Evolutionary conservation across 2,113 vertebrate genomes (phyloP).

Genomic region (Thymallus thymallus): DNA sequence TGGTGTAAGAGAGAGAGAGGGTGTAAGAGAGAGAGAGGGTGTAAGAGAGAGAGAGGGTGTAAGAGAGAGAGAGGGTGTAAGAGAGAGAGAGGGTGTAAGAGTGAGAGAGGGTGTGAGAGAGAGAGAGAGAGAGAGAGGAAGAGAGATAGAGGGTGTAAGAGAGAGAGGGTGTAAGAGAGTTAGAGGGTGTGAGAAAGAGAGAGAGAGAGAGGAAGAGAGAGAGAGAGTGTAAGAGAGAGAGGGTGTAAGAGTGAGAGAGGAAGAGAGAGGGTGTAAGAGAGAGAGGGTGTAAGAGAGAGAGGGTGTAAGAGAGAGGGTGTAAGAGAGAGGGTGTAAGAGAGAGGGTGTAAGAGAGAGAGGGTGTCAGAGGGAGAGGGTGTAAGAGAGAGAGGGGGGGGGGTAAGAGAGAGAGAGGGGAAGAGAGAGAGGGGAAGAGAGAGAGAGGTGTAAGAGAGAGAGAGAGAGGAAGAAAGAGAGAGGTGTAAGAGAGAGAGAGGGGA

Average conservation of each 20-base stretch:
- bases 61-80: background rate
- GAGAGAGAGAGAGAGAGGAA: background rate
- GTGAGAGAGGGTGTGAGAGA: background rate
- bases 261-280: too few relatives aligned
- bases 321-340: too few relatives aligned
- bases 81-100: background rate
- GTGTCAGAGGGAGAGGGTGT: background rate
- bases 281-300: background rate
- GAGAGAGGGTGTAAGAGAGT: too few relatives aligned
- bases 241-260: background rate
- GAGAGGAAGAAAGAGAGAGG: too few relatives aligned
- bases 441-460: background rate
- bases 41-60: background rate
- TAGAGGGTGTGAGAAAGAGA: background rate
- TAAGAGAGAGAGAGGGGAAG: background rate
- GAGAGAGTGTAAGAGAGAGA: background rate
- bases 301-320: too few relatives aligned
- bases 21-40: background rate
- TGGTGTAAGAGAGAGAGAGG: background rate
- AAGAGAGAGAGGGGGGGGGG: background rate
- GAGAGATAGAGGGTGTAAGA: background rate
- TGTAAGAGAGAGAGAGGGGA: background rate
- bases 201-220: background rate
- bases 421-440: background rate
- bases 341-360: background rate